Percentiles rank a stretch among this genome's conserved stretches.
Evolutionary conservation across 2,113 vertebrate species (phyloP).

Genomic region (Hydrolagus affinis): DNA sequence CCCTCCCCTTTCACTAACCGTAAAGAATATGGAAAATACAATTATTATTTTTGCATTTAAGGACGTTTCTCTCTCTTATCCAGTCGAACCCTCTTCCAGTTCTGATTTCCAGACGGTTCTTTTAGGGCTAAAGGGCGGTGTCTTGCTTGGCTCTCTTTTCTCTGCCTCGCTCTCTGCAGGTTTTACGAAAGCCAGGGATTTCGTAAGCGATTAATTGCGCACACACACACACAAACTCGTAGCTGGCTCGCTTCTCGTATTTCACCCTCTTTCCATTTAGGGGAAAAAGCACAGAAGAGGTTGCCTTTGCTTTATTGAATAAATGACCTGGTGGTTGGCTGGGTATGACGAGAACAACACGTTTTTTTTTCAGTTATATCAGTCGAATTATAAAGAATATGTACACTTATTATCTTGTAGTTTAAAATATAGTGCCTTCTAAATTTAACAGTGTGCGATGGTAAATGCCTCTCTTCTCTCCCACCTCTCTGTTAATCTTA

Average conservation of each 20-base stretch:
- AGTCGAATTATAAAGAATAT: too few species aligned
- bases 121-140: conserved; percentile 10
- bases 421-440: too few species aligned
- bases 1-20: not conserved
- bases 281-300: not conserved
- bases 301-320: not conserved
- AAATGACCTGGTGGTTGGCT: too few species aligned
- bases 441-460: too few species aligned
- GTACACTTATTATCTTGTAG: too few species aligned
- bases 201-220: not conserved
- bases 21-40: too few species aligned
- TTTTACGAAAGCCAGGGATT: not conserved
- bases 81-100: not conserved
- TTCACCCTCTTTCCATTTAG: too few species aligned
- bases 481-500: too few species aligned
- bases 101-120: not conserved
- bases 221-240: not conserved
- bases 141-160: not conserved
- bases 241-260: not conserved
- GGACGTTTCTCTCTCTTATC: not conserved
- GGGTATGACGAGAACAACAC: too few species aligned
- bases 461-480: too few species aligned
- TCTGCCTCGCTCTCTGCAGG: not conserved
- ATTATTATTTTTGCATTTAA: not conserved
- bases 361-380: too few species aligned